A percentile compares a stretch with the other conserved stretches of the same genome.
Evolutionary conservation across 2,113 vertebrate genomes (phyloP).

Genomic region (Cynoglossus semilaevis): DNA sequence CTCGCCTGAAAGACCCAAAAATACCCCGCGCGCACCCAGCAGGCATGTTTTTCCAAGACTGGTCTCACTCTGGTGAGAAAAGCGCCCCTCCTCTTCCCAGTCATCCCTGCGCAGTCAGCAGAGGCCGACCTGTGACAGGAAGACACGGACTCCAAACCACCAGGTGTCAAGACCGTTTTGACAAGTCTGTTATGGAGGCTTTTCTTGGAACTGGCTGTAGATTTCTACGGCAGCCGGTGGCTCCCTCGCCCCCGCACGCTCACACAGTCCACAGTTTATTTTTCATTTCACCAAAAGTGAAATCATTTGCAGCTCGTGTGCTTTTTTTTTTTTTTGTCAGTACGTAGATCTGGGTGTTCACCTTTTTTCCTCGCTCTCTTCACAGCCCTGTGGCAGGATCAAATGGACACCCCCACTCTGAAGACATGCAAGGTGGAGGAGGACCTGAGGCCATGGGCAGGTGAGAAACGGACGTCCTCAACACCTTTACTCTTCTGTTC

Average conservation of each 20-base stretch:
- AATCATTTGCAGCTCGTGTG: background rate
- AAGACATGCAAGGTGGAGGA: slow-evolving; percentile 77
- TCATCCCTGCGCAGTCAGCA: slow-evolving; percentile 64
- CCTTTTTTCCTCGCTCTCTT: slow-evolving; percentile 33
- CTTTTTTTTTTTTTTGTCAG: background rate
- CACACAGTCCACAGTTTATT: slow-evolving; percentile 11
- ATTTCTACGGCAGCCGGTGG: slow-evolving; percentile 19
- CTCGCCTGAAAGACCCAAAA: slow-evolving; percentile 65
- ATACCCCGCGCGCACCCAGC: slow-evolving; percentile 64
- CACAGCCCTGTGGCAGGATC: slow-evolving; percentile 70
- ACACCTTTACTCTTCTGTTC: background rate
- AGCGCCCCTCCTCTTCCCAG: slow-evolving; percentile 52
- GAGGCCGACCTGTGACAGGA: slow-evolving; percentile 63
- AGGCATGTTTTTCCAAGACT: slow-evolving; percentile 67
- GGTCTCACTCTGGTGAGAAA: slow-evolving; percentile 71
- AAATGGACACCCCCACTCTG: slow-evolving; percentile 69
- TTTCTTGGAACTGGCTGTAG: slow-evolving; percentile 30
- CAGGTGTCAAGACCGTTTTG: slow-evolving; percentile 60
- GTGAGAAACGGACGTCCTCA: slow-evolving; percentile 47
- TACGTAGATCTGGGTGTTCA: background rate
- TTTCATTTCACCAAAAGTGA: background rate
- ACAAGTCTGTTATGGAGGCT: slow-evolving; percentile 40
- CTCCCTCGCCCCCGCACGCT: slow-evolving; percentile 21
- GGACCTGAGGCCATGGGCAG: slow-evolving; percentile 72
- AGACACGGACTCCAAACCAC: slow-evolving; percentile 55